phyloP scores from a whole-genome alignment of 2,113 vertebrate species.

The Nothoprocta perdicaria region DNA sequence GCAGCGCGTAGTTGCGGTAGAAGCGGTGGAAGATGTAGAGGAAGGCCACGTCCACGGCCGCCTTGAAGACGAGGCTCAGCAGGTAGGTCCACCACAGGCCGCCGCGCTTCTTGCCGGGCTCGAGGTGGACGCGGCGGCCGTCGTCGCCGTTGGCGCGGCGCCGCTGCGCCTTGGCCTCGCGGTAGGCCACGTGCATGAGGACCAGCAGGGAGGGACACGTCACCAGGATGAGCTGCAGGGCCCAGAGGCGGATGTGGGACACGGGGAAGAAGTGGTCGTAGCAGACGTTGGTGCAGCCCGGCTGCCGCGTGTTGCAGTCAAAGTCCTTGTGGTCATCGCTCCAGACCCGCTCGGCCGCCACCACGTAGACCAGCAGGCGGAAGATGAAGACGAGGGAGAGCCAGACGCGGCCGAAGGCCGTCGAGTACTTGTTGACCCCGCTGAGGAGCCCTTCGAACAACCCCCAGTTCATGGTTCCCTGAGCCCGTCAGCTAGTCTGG shows the following conservation, averaged over 20 bases:
- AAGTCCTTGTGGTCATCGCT: constrained; percentile 95
- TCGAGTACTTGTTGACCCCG: constrained; percentile 93
- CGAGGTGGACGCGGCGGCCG: constrained; percentile 67
- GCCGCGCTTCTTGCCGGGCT: constrained; percentile 90
- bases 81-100: constrained; percentile 98
- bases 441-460: constrained; percentile 88
- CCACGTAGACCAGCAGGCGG: constrained; percentile 92
- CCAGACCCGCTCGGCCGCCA: constrained; percentile 93
- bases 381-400: constrained; percentile 95
- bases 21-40: constrained; percentile 87
- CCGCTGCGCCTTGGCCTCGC: constrained; percentile 84
- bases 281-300: constrained; percentile 94
- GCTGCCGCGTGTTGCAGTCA: constrained; percentile 91
- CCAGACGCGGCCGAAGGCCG: constrained; percentile 93
- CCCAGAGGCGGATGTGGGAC: constrained; percentile 95
- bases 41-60: constrained; percentile 83
- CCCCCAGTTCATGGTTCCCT: constrained; percentile 89
- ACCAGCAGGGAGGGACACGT: constrained; percentile 94
- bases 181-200: constrained; percentile 93
- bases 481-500: neutral
- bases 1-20: constrained; percentile 89
- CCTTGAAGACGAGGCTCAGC: constrained; percentile 90
- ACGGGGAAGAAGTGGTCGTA: constrained; percentile 92
- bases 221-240: constrained; percentile 97
- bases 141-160: constrained; percentile 61